Conservation (phyloP, 2,888 invertebrate genomes). For the Lasioglossum villosulum region DNA sequence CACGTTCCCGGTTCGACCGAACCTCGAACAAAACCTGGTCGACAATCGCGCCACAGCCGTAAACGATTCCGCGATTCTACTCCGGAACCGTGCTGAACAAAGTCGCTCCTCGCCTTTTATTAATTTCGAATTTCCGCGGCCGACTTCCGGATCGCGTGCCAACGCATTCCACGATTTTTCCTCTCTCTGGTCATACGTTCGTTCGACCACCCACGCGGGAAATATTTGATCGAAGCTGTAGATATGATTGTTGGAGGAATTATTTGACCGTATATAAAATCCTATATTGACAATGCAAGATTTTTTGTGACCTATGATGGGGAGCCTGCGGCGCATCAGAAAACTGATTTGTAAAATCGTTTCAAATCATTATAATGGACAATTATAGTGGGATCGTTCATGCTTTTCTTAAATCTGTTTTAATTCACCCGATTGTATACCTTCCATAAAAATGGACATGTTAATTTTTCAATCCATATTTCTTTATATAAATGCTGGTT, state of each 20-base stretch:
- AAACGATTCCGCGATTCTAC: constrained; percentile 5
- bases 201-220: neutral
- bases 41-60: constrained; percentile 10
- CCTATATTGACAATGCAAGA: neutral
- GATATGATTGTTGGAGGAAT: neutral
- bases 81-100: constrained; percentile 7
- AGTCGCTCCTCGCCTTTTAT: neutral
- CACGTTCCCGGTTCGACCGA: neutral
- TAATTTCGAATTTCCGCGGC: neutral
- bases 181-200: neutral
- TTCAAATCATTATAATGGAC: too few relatives aligned
- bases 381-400: too few relatives aligned
- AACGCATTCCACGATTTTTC: neutral
- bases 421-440: too few relatives aligned
- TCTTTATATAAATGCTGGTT: too few relatives aligned
- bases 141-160: constrained; percentile 4
- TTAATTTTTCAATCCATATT: too few relatives aligned
- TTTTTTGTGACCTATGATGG: neutral
- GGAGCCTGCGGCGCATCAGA: too few relatives aligned
- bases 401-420: too few relatives aligned
- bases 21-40: neutral
- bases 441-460: too few relatives aligned
- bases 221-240: neutral
- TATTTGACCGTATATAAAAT: neutral
- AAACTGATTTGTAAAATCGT: too few relatives aligned